A percentile compares a stretch with the other conserved stretches of the same genome.
Evolutionary conservation across 1,140 invertebrate genomes (phyloP).

Genomic region (Euura lappo): DNA sequence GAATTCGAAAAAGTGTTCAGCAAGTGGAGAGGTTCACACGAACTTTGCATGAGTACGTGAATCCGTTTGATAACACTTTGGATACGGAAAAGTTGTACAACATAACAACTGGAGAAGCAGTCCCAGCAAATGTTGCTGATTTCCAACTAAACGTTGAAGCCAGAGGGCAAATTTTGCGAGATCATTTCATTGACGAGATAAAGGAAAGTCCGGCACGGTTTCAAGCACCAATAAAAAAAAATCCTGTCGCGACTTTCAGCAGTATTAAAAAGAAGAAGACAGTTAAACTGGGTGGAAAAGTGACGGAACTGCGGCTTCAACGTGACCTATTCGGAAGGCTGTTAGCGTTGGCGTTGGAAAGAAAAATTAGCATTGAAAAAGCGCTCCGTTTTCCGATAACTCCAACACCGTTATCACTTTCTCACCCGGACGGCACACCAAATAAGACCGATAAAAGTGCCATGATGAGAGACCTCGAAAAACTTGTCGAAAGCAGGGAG

Average conservation of each 20-base stretch:
- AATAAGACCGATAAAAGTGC: constrained; percentile 29
- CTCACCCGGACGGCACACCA: constrained; percentile 29
- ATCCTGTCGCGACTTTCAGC: constrained; percentile 34
- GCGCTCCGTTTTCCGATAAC: constrained; percentile 25
- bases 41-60: too few species aligned
- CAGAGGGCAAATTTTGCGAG: constrained; percentile 22
- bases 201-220: constrained; percentile 29
- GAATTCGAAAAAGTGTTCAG: too few species aligned
- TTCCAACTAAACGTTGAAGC: constrained; percentile 28
- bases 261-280: constrained; percentile 26
- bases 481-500: neutral
- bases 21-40: too few species aligned
- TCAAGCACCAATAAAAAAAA: constrained; percentile 30
- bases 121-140: constrained; percentile 21
- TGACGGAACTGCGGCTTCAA: constrained; percentile 31
- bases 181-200: constrained; percentile 34
- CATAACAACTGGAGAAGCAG: constrained; percentile 31
- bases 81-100: constrained; percentile 24
- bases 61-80: neutral
- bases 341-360: constrained; percentile 26
- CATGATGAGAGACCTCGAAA: constrained; percentile 5
- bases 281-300: constrained; percentile 25
- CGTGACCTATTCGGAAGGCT: constrained; percentile 33
- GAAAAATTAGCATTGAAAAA: constrained; percentile 31
- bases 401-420: constrained; percentile 27